These are phyloP conservation scores for Amblyornis subalaris DNA, from an alignment of 2,113 vertebrate genomes.

Conservation along the genomic window DNA sequence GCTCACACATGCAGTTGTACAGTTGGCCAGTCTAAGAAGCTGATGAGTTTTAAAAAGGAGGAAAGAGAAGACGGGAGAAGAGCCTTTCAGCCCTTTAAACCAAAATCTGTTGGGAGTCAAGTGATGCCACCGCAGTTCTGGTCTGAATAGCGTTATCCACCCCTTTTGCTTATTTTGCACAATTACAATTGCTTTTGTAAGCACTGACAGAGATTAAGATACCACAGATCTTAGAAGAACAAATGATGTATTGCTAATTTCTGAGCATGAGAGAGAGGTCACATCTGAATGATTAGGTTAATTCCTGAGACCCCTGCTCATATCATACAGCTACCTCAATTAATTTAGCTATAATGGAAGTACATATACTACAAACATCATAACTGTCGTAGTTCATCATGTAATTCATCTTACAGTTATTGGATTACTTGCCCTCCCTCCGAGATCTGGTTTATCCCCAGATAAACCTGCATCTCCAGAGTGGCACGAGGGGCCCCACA, in stretches of 20 bases:
- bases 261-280: not conserved
- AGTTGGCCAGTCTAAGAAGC: not conserved
- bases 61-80: not conserved
- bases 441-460: not conserved
- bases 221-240: not conserved
- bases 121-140: not conserved
- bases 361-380: not conserved
- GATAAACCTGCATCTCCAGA: not conserved
- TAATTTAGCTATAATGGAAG: conserved; percentile 12
- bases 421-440: not conserved
- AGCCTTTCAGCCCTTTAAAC: not conserved
- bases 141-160: not conserved
- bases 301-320: conserved; percentile 1
- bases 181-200: not conserved
- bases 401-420: not conserved
- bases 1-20: not conserved
- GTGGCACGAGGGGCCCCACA: not conserved
- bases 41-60: not conserved
- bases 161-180: conserved; percentile 7
- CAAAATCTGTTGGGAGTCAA: not conserved
- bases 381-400: not conserved
- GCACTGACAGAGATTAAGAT: not conserved
- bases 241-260: conserved; percentile 28
- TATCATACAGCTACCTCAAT: not conserved
- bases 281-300: conserved; percentile 21